These are phyloP conservation scores for Cydia fagiglandana DNA, from an alignment of 1,140 invertebrate species.

Conservation along the genomic window DNA sequence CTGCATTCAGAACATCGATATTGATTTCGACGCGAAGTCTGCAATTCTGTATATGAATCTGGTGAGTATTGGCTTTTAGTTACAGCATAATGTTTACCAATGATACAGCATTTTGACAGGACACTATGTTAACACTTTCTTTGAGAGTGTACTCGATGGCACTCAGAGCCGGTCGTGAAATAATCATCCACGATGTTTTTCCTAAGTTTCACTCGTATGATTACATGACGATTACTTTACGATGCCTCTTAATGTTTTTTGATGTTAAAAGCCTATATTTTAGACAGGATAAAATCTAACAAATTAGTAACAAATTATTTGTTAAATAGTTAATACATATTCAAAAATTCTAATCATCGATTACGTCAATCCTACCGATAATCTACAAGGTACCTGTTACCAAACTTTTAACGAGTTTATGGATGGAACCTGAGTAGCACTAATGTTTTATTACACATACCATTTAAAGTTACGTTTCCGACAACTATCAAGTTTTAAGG, in stretches of 20 bases:
- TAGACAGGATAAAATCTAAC: background rate
- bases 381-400: background rate
- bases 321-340: background rate
- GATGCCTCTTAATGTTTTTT: background rate
- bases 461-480: background rate
- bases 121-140: constrained; percentile 14
- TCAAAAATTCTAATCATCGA: background rate
- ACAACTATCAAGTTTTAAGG: background rate
- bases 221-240: background rate
- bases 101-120: background rate
- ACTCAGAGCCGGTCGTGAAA: constrained; percentile 15
- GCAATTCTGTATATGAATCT: too few relatives aligned
- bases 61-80: too few relatives aligned
- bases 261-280: background rate
- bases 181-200: constrained; percentile 44
- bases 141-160: background rate
- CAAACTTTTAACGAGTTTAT: background rate
- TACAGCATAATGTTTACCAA: constrained; percentile 3
- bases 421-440: background rate
- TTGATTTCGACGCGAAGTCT: too few relatives aligned
- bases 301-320: too few relatives aligned
- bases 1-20: too few relatives aligned
- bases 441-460: constrained; percentile 5
- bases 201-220: constrained; percentile 51
- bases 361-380: constrained; percentile 2